Evolutionary conservation across 2,888 invertebrate species (phyloP), one percentile per base, ranked within the genome.

Genomic region (Drosophila austrosaltans): DNA sequence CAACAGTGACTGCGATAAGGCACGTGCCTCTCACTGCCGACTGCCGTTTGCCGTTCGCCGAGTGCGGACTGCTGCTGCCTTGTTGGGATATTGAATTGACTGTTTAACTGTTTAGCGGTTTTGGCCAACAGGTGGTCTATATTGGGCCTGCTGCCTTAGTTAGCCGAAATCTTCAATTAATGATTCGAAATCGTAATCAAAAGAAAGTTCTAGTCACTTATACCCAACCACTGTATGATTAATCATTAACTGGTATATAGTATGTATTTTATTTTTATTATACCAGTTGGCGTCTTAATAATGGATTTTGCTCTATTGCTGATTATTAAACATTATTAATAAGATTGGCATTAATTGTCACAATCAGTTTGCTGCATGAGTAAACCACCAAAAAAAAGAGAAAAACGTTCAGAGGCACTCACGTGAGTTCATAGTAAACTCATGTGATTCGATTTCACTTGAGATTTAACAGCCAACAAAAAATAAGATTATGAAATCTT

Each of bases 1-100:
- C 16, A 60, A 53, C 66, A 32, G 28, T 54, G 44, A 59, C 69
- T 3, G 44, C 75, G 74, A 74, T 74, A 74, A 74, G 75, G 76
- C 75, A 75, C 75, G 76, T 70, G 75, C 75, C 62, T 42, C 25
- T 39, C n/a, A 16, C 22, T 44, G 42, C 22, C 30, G 44, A 16
- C 12, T 39, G 28, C 44, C 28, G 28, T 36, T 16, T 22, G 5
- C 28, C 59, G 70, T 16, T 16, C 16, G 16, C 16, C 16, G 16
- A 16, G 16, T 16, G 16, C 16, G 16, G 16, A 16, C 16, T 16
- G 44, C 66, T 58, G 61, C 40, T 70, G 16, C 16, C 16, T 16
- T 16, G 16, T 16, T 16, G 16, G 61, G 57, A 57, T 42, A 69
- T 61, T 60, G 48, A 53, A 53, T 40, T 32, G 1, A 25, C 16